These are phyloP conservation scores for Zosterops pallidus DNA, from an alignment of 2,113 vertebrate genomes.

Conservation along the genomic window DNA sequence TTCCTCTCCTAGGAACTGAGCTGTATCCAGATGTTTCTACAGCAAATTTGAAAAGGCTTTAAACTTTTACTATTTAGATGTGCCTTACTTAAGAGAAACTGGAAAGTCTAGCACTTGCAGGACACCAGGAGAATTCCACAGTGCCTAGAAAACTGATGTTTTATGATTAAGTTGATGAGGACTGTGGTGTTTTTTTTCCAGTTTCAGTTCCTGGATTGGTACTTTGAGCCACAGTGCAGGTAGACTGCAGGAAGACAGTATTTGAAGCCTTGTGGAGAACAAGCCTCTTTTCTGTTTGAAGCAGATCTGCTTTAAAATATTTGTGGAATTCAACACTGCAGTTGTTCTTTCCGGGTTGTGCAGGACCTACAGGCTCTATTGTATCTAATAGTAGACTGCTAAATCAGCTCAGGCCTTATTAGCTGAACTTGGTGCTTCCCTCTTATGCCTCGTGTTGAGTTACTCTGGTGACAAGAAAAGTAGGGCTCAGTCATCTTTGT, in stretches of 20 bases:
- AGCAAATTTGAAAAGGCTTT: not conserved
- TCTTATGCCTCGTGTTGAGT: not conserved
- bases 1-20: not conserved
- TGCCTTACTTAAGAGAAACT: not conserved
- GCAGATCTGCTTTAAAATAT: not conserved
- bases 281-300: not conserved
- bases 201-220: not conserved
- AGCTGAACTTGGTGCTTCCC: not conserved
- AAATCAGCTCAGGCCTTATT: not conserved
- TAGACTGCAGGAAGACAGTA: not conserved
- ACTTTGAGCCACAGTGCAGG: not conserved
- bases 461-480: not conserved
- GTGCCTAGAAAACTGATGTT: not conserved
- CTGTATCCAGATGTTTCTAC: not conserved
- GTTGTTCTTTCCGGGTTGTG: not conserved
- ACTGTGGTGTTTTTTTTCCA: not conserved
- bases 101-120: not conserved
- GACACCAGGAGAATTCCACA: not conserved
- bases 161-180: not conserved
- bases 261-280: not conserved
- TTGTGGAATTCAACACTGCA: not conserved
- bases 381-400: not conserved
- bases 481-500: not conserved
- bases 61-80: not conserved
- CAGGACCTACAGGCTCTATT: not conserved